Percentiles rank a stretch among this genome's conserved stretches.
Evolutionary conservation across 2,797 vertebrate genomes (phyloP).

Genomic region (Huso huso): DNA sequence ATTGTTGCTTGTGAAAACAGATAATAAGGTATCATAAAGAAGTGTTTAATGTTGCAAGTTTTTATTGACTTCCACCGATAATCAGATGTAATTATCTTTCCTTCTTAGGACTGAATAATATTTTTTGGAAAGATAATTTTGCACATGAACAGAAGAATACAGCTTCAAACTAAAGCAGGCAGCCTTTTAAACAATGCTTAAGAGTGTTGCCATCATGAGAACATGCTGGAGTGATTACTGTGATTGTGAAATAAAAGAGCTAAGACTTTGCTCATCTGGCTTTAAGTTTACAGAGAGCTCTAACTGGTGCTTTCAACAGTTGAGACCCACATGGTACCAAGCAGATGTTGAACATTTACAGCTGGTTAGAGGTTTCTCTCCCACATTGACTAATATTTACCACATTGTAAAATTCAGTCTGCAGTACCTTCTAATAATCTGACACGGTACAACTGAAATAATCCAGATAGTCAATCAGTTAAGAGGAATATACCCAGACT

Average conservation of each 20-base stretch:
- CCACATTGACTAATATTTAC: constrained; percentile 19
- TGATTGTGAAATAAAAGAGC: constrained; percentile 31
- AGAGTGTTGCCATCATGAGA: constrained; percentile 24
- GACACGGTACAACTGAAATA: no score
- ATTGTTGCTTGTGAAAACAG: no score
- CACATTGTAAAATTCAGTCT: constrained; percentile 5
- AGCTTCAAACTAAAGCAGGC: constrained; percentile 26
- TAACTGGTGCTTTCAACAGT: constrained; percentile 3
- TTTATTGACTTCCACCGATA: no score
- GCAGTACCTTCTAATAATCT: no score
- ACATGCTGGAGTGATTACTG: constrained; percentile 29
- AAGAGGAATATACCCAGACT: no score
- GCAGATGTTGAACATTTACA: constrained; percentile 28
- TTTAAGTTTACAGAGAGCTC: constrained; percentile 14
- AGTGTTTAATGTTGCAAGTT: no score
- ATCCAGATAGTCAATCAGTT: no score
- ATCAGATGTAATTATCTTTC: no score
- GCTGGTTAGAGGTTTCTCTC: constrained; percentile 19
- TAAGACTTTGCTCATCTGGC: constrained; percentile 22
- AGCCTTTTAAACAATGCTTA: constrained; percentile 16
- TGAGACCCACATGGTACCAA: constrained; percentile 13
- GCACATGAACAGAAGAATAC: constrained; percentile 13
- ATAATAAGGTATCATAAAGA: no score
- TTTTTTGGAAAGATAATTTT: no score
- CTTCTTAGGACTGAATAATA: no score